Evolutionary conservation across 2,888 invertebrate genomes (phyloP).

Genomic region (Acanthosepion lycidas): DNA sequence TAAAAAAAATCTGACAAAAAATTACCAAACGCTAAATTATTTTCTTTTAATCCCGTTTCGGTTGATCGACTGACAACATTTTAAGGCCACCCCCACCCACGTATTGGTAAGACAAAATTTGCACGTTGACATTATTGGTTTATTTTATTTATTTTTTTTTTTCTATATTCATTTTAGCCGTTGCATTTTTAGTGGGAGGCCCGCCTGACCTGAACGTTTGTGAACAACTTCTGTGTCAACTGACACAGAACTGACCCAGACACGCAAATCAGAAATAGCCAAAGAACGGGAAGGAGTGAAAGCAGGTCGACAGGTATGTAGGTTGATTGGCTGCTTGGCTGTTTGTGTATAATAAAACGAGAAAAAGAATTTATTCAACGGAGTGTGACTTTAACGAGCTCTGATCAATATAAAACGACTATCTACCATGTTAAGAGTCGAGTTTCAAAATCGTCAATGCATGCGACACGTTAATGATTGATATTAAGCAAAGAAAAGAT

Average conservation of each 20-base stretch:
- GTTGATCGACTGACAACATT: too few species aligned
- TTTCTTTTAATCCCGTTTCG: too few species aligned
- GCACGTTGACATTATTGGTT: too few species aligned
- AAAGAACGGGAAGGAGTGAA: neutral
- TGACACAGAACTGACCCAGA: slow-evolving; percentile 33
- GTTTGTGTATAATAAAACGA: neutral
- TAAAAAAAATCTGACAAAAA: too few species aligned
- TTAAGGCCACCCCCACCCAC: too few species aligned
- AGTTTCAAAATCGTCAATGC: neutral
- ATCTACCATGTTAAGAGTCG: neutral
- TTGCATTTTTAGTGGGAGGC: neutral
- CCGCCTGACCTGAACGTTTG: neutral
- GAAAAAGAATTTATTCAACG: slow-evolving; percentile 8
- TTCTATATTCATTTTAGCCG: too few species aligned
- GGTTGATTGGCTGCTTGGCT: neutral
- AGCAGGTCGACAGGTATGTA: neutral
- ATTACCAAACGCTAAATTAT: too few species aligned
- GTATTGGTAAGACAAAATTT: too few species aligned
- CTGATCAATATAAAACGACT: neutral
- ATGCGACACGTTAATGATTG: neutral
- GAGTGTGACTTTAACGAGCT: neutral
- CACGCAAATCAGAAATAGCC: slow-evolving; percentile 1
- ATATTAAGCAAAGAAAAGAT: neutral
- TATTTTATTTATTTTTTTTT: too few species aligned
- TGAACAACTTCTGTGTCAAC: neutral